These are phyloP conservation scores for Falco columbarius DNA, from an alignment of 2,797 vertebrate species.

Conservation along the genomic window DNA sequence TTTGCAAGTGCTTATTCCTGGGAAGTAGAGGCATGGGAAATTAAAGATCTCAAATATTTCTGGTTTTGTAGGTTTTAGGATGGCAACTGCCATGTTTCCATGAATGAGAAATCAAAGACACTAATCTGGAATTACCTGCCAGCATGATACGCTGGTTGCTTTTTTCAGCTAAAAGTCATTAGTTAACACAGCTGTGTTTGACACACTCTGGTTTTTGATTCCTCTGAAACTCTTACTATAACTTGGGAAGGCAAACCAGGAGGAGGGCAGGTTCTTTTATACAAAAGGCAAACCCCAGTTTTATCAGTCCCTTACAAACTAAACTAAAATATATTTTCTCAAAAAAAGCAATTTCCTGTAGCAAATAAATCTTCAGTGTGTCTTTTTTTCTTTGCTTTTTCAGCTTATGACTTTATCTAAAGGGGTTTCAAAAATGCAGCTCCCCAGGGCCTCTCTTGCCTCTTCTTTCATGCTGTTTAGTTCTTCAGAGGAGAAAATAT, in stretches of 20 bases:
- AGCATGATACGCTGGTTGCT: not conserved
- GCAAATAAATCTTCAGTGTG: conserved; percentile 1
- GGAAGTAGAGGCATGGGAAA: not conserved
- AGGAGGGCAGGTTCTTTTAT: not conserved
- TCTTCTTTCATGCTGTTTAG: not conserved
- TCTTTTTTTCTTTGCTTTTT: not conserved
- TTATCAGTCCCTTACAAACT: conserved; percentile 25
- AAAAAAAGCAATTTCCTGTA: conserved; percentile 8
- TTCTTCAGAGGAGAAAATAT: not conserved
- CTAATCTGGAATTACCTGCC: conserved; percentile 19
- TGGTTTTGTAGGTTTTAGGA: not conserved
- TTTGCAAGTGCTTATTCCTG: not conserved
- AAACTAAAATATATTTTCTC: conserved; percentile 25
- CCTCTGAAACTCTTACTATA: not conserved
- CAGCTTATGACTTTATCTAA: conserved; percentile 4
- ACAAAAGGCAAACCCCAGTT: not conserved
- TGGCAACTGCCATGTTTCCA: not conserved
- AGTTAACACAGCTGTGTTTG: not conserved
- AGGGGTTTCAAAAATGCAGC: not conserved
- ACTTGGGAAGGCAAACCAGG: not conserved
- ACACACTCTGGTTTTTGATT: not conserved
- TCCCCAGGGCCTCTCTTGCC: not conserved
- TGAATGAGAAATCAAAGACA: conserved; percentile 26
- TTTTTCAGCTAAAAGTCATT: not conserved
- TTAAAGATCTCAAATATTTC: not conserved